phyloP scores from a whole-genome alignment of 2,888 invertebrate species.

The Drosophila suboccidentalis region DNA sequence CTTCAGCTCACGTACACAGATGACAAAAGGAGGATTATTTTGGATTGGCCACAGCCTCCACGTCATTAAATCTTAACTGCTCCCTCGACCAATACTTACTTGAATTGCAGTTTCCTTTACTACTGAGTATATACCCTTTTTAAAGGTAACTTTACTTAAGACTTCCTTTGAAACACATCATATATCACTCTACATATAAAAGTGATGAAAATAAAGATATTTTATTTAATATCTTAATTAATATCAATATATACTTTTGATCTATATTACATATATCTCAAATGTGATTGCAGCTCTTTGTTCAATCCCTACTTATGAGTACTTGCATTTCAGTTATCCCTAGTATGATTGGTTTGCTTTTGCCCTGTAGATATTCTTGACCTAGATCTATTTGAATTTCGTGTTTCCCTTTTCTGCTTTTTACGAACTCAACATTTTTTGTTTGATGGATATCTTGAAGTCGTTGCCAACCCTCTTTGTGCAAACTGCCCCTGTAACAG shows the following conservation, averaged over 20 bases:
- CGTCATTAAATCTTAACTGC: conserved; percentile 53
- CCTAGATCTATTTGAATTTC: background rate
- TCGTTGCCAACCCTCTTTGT: background rate
- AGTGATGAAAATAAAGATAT: too few species aligned
- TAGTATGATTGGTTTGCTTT: background rate
- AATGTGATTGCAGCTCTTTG: too few species aligned
- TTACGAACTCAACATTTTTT: background rate
- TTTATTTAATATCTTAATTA: too few species aligned
- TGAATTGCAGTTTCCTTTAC: background rate
- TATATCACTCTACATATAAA: too few species aligned
- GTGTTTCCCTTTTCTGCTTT: background rate
- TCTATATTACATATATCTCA: too few species aligned
- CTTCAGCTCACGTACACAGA: conserved; percentile 34
- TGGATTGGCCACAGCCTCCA: conserved; percentile 31
- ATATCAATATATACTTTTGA: too few species aligned
- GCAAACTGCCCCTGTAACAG: background rate
- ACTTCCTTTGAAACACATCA: too few species aligned
- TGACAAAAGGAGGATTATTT: conserved; percentile 8
- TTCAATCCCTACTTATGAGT: background rate
- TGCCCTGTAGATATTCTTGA: background rate
- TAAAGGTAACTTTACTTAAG: too few species aligned
- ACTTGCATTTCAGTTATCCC: background rate
- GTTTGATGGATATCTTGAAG: conserved; percentile 4
- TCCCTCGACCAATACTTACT: conserved; percentile 27
- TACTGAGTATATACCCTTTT: background rate